Conservation (phyloP, 2,113 vertebrate species). For the Picathartes gymnocephalus region DNA sequence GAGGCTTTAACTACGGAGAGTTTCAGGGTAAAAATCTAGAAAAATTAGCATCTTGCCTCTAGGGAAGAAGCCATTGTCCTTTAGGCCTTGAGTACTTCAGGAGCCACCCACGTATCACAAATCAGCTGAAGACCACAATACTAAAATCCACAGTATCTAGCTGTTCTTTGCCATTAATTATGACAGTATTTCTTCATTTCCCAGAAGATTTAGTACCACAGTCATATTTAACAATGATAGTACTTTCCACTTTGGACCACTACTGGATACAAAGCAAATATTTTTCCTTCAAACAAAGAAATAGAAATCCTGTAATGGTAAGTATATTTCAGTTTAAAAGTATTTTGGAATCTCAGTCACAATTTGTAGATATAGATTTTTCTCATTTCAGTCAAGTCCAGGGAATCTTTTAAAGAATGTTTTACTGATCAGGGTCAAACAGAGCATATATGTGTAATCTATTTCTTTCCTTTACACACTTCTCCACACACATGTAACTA, state of each 20-base stretch:
- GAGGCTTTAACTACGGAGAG: not conserved
- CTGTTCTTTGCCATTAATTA: not conserved
- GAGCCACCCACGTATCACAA: rapidly evolving
- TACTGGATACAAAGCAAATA: not conserved
- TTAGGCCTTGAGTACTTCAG: not conserved
- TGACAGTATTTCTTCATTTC: not conserved
- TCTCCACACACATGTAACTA: not conserved
- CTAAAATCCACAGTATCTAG: not conserved
- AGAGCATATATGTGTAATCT: not conserved
- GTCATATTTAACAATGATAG: not conserved
- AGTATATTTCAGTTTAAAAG: not conserved
- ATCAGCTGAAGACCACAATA: not conserved
- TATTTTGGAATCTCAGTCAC: not conserved
- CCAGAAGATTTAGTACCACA: not conserved
- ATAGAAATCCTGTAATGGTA: not conserved
- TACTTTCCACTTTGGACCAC: not conserved
- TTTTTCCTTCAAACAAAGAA: not conserved
- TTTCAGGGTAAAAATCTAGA: not conserved
- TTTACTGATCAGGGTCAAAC: not conserved
- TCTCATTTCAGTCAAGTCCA: not conserved
- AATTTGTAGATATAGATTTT: not conserved
- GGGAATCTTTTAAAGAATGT: not conserved
- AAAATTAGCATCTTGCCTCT: not conserved
- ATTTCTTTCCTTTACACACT: not conserved
- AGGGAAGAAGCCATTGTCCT: not conserved